Evolutionary conservation across 92 coral and sea anemone species (phyloP).

Genomic region (Epizoanthus scotinus): DNA sequence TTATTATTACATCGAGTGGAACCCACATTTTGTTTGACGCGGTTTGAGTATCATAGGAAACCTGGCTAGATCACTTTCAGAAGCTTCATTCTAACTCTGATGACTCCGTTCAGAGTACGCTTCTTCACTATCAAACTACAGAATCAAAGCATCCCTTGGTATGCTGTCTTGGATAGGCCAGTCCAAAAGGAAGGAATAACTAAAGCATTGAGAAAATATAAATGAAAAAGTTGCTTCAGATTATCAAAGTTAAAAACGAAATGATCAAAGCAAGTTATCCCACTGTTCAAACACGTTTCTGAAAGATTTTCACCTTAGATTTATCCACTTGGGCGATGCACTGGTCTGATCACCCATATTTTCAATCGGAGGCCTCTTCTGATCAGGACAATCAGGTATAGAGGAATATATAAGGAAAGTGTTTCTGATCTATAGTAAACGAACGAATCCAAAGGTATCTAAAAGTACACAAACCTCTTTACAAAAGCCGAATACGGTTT

Average conservation of each 20-base stretch:
- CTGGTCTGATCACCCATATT: not conserved
- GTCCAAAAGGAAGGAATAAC: no score
- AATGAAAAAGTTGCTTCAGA: slow-evolving; percentile 10
- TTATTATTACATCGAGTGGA: no score
- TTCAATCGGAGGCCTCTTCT: not conserved
- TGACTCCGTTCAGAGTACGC: no score
- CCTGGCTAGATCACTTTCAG: no score
- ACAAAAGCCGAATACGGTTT: not conserved
- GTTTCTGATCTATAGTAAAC: not conserved
- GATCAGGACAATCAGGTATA: not conserved
- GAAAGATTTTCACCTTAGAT: slow-evolving; percentile 1
- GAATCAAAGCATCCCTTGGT: no score
- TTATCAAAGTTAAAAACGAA: slow-evolving; percentile 7
- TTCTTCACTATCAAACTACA: no score
- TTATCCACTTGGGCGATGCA: not conserved
- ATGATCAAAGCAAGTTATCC: slow-evolving; percentile 16
- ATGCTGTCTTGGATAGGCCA: no score
- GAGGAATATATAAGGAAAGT: not conserved
- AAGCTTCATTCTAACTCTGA: no score
- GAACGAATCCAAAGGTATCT: slow-evolving; percentile 9
- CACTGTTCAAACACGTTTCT: not conserved
- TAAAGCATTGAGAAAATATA: not conserved
- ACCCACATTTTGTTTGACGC: no score
- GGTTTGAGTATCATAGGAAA: no score
- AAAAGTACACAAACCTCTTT: not conserved